phyloP scores from a whole-genome alignment of 2,888 invertebrate species.

The Plagiodera versicolora region DNA sequence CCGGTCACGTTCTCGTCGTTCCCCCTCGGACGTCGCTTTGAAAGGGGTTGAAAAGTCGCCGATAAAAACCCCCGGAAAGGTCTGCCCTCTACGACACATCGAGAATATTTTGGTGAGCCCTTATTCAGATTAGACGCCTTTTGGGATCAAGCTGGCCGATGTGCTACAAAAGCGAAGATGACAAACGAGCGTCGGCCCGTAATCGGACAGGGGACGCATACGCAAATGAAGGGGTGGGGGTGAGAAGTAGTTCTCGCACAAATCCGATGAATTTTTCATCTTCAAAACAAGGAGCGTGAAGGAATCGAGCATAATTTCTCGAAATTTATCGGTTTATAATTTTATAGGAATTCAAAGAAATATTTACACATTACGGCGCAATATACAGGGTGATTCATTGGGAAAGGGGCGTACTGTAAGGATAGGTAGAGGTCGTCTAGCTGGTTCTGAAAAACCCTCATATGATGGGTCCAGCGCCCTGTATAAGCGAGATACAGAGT shows the following conservation, averaged over 20 bases:
- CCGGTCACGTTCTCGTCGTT: conserved; percentile 28
- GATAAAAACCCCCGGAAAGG: conserved; percentile 34
- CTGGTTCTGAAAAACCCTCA: too few species aligned
- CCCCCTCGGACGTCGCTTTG: conserved; percentile 31
- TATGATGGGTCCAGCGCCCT: too few species aligned
- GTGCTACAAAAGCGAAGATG: conserved; percentile 30
- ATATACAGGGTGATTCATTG: conserved; percentile 26
- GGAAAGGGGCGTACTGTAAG: too few species aligned
- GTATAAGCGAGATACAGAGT: too few species aligned
- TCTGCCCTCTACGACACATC: conserved; percentile 25
- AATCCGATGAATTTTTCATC: too few species aligned
- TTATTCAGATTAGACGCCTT: conserved; percentile 33
- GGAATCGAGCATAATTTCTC: not conserved
- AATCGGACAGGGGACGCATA: conserved; percentile 39
- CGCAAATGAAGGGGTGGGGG: conserved; percentile 31
- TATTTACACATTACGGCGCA: conserved; percentile 23
- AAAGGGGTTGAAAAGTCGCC: conserved; percentile 27
- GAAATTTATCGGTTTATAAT: not conserved
- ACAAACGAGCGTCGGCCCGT: conserved; percentile 38
- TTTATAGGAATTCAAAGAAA: not conserved
- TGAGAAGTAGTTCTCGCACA: conserved; percentile 37
- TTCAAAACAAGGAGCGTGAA: too few species aligned
- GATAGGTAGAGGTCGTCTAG: too few species aligned
- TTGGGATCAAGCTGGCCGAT: conserved; percentile 30
- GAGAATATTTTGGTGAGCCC: conserved; percentile 30